Conservation (phyloP, 2,797 vertebrate genomes). For the Myotis planiceps region DNA sequence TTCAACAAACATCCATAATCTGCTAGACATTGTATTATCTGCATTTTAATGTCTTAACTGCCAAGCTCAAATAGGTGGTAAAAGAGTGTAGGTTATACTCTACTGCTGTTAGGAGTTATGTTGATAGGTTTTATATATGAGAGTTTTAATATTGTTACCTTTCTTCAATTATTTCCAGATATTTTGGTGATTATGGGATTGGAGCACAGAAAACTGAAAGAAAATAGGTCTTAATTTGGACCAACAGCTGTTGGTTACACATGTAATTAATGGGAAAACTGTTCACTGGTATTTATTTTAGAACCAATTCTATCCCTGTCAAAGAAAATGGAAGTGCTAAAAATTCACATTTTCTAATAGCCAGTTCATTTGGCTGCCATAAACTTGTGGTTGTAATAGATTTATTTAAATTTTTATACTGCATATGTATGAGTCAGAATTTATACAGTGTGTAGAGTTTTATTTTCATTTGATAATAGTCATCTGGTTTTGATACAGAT, state of each 20-base stretch:
- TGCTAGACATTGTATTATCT: background rate
- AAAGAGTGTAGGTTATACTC: background rate
- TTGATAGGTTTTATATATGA: background rate
- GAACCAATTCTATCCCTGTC: background rate
- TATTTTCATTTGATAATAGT: slow-evolving; percentile 55
- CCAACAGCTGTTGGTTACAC: slow-evolving; percentile 2
- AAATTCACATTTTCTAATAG: slow-evolving; percentile 33
- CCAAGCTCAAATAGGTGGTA: background rate
- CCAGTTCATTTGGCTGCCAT: slow-evolving; percentile 21
- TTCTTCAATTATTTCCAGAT: slow-evolving; percentile 15
- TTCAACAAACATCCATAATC: background rate
- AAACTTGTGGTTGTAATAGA: background rate
- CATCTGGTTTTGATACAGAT: slow-evolving; percentile 1
- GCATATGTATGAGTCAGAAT: background rate
- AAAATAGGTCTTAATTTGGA: slow-evolving; percentile 43
- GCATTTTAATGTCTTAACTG: background rate
- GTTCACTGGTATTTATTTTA: slow-evolving; percentile 57
- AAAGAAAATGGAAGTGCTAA: slow-evolving; percentile 51
- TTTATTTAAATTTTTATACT: slow-evolving; percentile 29
- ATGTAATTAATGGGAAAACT: slow-evolving; percentile 41
- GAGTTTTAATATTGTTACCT: background rate
- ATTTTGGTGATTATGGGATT: background rate
- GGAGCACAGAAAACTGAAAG: background rate
- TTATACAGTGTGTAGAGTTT: slow-evolving; percentile 15
- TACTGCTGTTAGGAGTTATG: background rate